Evolutionary conservation across 2,888 invertebrate genomes (phyloP), one percentile per base, ranked within the genome.

Genomic region (Diaperis boleti): DNA sequence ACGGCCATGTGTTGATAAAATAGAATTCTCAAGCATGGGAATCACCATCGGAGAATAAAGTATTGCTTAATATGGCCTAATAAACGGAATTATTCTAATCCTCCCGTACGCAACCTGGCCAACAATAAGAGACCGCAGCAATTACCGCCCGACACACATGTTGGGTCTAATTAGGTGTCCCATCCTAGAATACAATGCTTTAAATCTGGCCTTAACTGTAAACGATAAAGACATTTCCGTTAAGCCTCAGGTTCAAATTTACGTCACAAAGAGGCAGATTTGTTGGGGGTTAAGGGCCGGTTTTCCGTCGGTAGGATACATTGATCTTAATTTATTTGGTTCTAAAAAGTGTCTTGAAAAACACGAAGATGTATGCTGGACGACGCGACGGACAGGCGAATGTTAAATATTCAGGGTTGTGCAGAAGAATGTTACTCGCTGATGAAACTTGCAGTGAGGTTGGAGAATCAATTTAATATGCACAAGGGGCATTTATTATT

Each of bases 1-100:
- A 31, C 45, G 49, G 62, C 62, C 62, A 62, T 62, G 55, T 62
- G 62, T 55, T 62, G 49, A 55, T 47, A 45, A 45, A 57, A 44
- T 56, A 44, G 44, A 56, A 57, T 57, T 45, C 35, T 57, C 26
- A 20, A 56, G 62, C 62, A 55, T 62, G 62, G 47, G 62, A 62
- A 62, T 55, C 55, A 55, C 18, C 11, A 13, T 14, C 49, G 42
- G 41, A 50, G 35, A 22, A 29, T 50, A 42, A 59, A 35, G 52
- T 59, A 59, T 47, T 45, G 29, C 60, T 41, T 15, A 55, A 55
- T 49, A 20, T 45, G 17, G 45, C 39, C n/a, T n/a, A n/a, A n/a
- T n/a, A n/a, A n/a, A n/a, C n/a, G n/a, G 22, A 57, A 45, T 47
- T 33, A 47, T 44, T 22, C 33, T 47, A 35, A 35, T 47, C 15